phyloP scores from a whole-genome alignment of 1,140 invertebrate genomes.

The Brachionus manjavacas region DNA sequence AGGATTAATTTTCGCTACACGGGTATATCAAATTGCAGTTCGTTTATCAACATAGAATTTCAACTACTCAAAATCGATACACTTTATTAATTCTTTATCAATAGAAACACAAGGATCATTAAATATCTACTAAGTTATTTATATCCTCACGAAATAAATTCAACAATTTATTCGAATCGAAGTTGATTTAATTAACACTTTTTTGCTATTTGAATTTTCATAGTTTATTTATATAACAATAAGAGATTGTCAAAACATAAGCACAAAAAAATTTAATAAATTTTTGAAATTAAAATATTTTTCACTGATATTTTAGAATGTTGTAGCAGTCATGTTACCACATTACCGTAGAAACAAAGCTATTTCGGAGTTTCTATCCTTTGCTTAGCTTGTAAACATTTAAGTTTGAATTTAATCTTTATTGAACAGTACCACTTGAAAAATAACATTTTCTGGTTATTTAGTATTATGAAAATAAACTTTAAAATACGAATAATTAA shows the following conservation, averaged over 20 bases:
- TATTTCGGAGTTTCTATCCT: not conserved
- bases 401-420: not conserved
- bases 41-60: not conserved
- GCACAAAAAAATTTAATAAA: not conserved
- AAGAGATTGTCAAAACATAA: not conserved
- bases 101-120: not conserved
- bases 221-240: not conserved
- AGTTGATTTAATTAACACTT: slow-evolving; percentile 5
- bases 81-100: not conserved
- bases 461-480: not conserved
- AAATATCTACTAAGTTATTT: not conserved
- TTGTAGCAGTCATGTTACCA: not conserved
- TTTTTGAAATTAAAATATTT: not conserved
- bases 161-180: not conserved
- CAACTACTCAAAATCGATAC: not conserved
- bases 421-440: not conserved
- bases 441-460: not conserved
- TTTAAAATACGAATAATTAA: not conserved
- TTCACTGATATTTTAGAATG: not conserved
- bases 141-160: not conserved
- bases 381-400: not conserved
- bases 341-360: not conserved
- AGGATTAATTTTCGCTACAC: not conserved
- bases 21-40: not conserved
- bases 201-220: not conserved